These are phyloP conservation scores for Cryptoprocta ferox DNA, from an alignment of 2,797 vertebrate genomes.

Conservation along the genomic window DNA sequence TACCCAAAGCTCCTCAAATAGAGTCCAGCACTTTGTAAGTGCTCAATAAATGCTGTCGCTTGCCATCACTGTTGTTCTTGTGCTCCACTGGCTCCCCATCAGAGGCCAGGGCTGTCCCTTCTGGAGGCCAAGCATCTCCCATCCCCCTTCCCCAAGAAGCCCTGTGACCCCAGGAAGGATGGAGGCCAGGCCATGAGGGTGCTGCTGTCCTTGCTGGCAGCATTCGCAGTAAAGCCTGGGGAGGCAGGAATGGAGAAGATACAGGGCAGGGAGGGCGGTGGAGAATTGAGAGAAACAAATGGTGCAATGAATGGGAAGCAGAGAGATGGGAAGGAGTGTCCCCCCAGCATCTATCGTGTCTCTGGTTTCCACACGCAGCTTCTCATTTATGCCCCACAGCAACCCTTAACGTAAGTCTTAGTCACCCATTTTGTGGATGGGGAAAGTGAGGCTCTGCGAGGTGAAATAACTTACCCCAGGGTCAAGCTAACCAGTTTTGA, in stretches of 20 bases:
- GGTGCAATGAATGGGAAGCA: neutral
- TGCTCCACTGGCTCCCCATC: neutral
- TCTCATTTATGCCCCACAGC: neutral
- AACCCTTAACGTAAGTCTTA: neutral
- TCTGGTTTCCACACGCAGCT: neutral
- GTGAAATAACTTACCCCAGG: neutral
- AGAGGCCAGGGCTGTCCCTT: neutral
- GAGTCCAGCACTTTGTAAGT: accelerated
- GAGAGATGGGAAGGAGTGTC: neutral
- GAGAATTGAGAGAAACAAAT: neutral
- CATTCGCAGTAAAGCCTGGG: neutral
- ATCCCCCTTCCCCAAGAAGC: neutral
- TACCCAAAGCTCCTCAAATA: neutral
- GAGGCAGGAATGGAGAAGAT: neutral
- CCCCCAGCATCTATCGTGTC: neutral
- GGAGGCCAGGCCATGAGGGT: accelerated
- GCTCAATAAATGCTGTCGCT: neutral
- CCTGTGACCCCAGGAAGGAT: neutral
- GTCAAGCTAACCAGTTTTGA: neutral
- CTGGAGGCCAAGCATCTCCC: neutral
- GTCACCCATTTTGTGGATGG: neutral
- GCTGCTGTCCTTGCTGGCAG: accelerated
- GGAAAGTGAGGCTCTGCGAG: neutral
- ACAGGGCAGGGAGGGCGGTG: neutral
- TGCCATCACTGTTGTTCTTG: too few relatives aligned